Conservation (phyloP, 2,797 vertebrate genomes). For the Natrix natrix region DNA sequence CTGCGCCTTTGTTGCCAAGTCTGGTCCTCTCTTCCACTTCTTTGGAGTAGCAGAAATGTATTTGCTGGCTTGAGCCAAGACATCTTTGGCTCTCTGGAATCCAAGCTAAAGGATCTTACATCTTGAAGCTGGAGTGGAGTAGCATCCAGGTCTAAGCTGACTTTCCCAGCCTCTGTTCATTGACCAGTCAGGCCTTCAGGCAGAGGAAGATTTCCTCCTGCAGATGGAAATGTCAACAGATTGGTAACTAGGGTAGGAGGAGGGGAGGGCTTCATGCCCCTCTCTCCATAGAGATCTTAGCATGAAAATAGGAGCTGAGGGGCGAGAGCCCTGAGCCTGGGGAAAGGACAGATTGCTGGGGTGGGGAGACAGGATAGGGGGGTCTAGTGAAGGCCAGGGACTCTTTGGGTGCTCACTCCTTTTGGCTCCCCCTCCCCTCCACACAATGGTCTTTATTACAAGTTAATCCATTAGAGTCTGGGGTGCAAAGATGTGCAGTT, state of each 20-base stretch:
- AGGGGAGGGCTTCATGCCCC: not conserved
- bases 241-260: slow-evolving; percentile 52
- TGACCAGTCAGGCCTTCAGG: slow-evolving; percentile 43
- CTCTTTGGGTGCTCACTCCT: not conserved
- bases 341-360: not conserved
- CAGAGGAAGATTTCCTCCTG: slow-evolving; percentile 59
- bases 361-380: not conserved
- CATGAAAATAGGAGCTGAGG: slow-evolving; percentile 54
- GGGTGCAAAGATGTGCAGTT: not conserved
- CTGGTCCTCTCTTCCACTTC: not conserved
- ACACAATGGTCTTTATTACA: not conserved
- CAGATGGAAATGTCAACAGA: slow-evolving; percentile 60
- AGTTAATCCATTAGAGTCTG: not conserved
- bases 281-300: slow-evolving; percentile 56
- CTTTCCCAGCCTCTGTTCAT: slow-evolving; percentile 33
- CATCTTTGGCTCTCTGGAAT: not conserved
- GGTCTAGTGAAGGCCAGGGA: not conserved
- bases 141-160: not conserved
- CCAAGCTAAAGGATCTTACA: not conserved
- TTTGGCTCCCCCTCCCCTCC: not conserved
- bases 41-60: no score
- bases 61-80: not conserved
- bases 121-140: slow-evolving; percentile 21
- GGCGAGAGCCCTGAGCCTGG: slow-evolving; percentile 37
- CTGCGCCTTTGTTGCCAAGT: not conserved